A percentile compares a stretch with the other conserved stretches of the same genome.
Evolutionary conservation across 30 jellyfish, hydroid and myxozoan genomes (phyloP).

Genomic region (Turritopsis rubra): DNA sequence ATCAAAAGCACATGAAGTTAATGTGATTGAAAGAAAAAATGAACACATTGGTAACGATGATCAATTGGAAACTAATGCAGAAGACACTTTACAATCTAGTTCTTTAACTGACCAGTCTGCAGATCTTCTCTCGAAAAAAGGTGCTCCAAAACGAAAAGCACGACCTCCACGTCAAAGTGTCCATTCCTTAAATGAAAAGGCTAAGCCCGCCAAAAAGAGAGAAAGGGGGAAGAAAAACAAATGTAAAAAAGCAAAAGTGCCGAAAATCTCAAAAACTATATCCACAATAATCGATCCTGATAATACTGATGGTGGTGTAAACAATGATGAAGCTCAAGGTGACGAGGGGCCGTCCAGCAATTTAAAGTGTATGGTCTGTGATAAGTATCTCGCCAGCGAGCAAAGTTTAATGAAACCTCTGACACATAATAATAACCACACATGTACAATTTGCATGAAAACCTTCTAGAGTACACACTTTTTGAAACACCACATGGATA

Average conservation of each 20-base stretch:
- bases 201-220: not conserved
- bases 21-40: not conserved
- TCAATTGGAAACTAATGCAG: not conserved
- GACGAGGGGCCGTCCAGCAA: conserved; percentile 1
- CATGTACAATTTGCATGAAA: conserved; percentile 29
- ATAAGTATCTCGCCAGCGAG: conserved; percentile 5
- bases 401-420: conserved; percentile 29
- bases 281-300: conserved; percentile 8
- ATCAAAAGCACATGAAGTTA: not conserved
- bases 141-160: conserved; percentile 18
- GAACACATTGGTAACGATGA: not conserved
- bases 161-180: conserved; percentile 18
- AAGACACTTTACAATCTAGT: not conserved
- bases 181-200: not conserved
- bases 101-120: no score
- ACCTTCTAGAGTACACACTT: conserved; percentile 32
- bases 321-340: not conserved
- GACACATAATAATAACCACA: conserved; percentile 37
- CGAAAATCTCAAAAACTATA: conserved; percentile 1
- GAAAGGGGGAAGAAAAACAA: not conserved
- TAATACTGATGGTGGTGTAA: not conserved
- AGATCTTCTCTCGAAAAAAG: conserved; percentile 12
- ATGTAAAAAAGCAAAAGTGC: not conserved
- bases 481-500: conserved; percentile 38
- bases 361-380: conserved; percentile 34